phyloP scores from a whole-genome alignment of 2,888 invertebrate genomes.

The Exephanes ischioxanthus region DNA sequence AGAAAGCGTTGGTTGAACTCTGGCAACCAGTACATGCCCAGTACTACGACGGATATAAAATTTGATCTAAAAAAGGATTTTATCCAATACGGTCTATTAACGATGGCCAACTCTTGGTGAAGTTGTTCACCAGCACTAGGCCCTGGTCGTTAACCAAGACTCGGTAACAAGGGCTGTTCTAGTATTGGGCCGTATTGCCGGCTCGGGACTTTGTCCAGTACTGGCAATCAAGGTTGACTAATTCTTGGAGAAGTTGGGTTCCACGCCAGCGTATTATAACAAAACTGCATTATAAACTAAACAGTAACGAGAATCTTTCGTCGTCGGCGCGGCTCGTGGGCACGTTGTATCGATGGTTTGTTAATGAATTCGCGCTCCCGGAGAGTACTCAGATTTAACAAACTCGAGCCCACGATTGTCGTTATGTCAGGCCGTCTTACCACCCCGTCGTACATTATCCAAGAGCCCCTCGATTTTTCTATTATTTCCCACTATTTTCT shows the following conservation, averaged over 20 bases:
- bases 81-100: no score
- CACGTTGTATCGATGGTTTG: constrained; percentile 10
- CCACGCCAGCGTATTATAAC: background rate
- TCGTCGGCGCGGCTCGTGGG: background rate
- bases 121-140: no score
- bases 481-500: background rate
- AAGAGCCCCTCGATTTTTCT: background rate
- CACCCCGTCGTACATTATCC: background rate
- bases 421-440: background rate
- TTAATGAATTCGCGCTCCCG: background rate
- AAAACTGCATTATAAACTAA: background rate
- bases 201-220: no score
- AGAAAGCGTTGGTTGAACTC: no score
- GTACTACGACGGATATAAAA: no score
- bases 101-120: no score
- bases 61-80: no score
- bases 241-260: background rate
- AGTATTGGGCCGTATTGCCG: no score
- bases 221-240: no score
- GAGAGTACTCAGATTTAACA: constrained; percentile 5
- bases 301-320: background rate
- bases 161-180: no score
- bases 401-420: background rate
- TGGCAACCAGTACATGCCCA: no score
- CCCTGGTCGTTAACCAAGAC: no score